Evolutionary conservation across 1,140 invertebrate genomes (phyloP), one percentile per base, ranked within the genome.

Genomic region (Spodoptera litura): DNA sequence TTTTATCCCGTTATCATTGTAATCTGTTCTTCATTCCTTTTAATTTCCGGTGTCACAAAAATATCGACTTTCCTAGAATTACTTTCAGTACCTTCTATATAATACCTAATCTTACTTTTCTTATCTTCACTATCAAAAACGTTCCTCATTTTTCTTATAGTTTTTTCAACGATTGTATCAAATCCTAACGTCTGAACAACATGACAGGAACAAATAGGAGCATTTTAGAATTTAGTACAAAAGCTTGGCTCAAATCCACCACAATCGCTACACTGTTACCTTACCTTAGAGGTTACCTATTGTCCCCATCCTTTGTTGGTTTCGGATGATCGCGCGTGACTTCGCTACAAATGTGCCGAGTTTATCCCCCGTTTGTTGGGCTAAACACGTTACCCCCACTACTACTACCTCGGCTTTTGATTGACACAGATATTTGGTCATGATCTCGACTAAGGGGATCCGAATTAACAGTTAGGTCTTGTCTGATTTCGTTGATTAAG

Each of bases 291-390:
- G 44, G 56, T 59, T 74, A 59, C 38, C 56, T 61, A 61, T 74
- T 75, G 78, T 79, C 62, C 53, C 51, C 49, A 76, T 81, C 86
- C 87, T 88, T 90, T 89, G 89, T 87, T 83, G 89, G 87, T 86
- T 88, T 87, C 85, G 81, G 87, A 88, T 90, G 87, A 87, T 88
- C 84, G 88, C 84, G 81, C 91, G 91, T 91, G 90, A 87, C 87
- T 84, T 71, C 83, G 72, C 68, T 90, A 85, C 89, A 86, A 88
- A 91, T 82, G 78, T 70, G 51, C 71, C 31, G 64, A 82, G 77
- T 80, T 85, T 82, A 83, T 76, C 38, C 73, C 73, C 68, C 70
- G 82, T 83, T 85, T 85, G 84, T 82, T 78, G 80, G 66, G 64
- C 68, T 76, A 78, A 83, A 81, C 83, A 72, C 51, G 72, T 72